Evolutionary conservation across 2,888 invertebrate genomes (phyloP), one percentile per base, ranked within the genome.

Genomic region (Lasioglossum pauxillum): DNA sequence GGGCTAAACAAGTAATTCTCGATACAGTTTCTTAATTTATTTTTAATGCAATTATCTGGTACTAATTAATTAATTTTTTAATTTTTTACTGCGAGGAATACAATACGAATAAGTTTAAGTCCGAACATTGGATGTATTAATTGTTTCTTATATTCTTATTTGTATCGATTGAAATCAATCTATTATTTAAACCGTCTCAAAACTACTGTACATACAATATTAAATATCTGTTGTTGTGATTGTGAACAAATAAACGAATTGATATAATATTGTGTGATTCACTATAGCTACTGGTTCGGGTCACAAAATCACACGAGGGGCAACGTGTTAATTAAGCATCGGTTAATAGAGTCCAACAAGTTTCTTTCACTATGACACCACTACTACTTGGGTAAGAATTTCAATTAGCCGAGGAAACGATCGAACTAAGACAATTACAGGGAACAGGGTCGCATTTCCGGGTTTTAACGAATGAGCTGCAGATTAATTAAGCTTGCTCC

Each of bases 381-480:
- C 60, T 57, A 80, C 80, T 86, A 90, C 87, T 92, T 90, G 79
- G 89, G 87, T 90, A 90, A 92, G 93, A 93, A 93, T 92, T 92
- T 93, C 91, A 92, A 93, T 92, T 92, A 93, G 89, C 87, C 73
- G 64, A 69, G 82, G 80, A 82, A 82, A 88, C 88, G 83, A 89
- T 88, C 86, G 90, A 93, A 90, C 90, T 91, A 92, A 93, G 93
- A 93, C 93, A 93, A 93, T 93, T 93, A 93, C 87, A 85, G 88
- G 86, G 88, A 92, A 92, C 90, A 90, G 91, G 92, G 90, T 92
- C 92, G 92, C 89, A 86, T 90, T 93, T 93, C 93, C 93, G 92
- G 92, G 88, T 92, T 91, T 92, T 92, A 91, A 92, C 92, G 93
- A 93, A 92, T 92, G 90, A 93, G 91, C 92, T 92, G 89, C 88